These are phyloP conservation scores for Rhinoptilus africanus DNA, from an alignment of 2,113 vertebrate species.

Conservation along the genomic window DNA sequence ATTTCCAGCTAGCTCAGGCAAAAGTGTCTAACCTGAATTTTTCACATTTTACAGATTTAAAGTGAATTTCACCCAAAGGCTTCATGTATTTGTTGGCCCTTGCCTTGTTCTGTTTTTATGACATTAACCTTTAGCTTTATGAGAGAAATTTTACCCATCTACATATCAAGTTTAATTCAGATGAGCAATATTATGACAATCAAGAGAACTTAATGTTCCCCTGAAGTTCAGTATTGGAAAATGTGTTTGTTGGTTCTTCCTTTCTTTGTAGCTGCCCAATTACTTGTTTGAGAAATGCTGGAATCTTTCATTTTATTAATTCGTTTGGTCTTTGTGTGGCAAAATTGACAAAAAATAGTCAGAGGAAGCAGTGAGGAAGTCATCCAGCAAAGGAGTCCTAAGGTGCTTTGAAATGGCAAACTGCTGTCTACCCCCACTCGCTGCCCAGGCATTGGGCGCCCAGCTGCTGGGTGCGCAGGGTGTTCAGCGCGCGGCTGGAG, in stretches of 20 bases:
- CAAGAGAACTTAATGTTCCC: neutral
- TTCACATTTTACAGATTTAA: neutral
- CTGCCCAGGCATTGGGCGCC: fast-evolving
- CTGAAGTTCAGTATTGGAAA: neutral
- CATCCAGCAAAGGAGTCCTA: neutral
- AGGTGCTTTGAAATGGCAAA: neutral
- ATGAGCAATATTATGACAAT: neutral
- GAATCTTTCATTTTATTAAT: neutral
- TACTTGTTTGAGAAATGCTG: neutral
- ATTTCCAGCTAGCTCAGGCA: neutral
- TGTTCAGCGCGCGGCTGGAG: neutral
- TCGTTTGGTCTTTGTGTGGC: neutral
- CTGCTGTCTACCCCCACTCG: neutral
- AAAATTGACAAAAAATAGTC: neutral
- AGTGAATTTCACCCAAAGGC: neutral
- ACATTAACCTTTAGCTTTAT: neutral
- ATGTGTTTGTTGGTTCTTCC: neutral
- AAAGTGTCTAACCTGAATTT: neutral
- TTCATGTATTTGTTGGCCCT: neutral
- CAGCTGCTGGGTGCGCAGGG: neutral
- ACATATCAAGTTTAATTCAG: neutral
- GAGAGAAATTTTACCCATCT: neutral
- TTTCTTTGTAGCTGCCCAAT: neutral
- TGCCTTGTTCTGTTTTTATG: neutral
- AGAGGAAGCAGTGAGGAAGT: neutral